phyloP scores from a whole-genome alignment of 2,113 vertebrate genomes.

The Mormyrus iriodes region DNA sequence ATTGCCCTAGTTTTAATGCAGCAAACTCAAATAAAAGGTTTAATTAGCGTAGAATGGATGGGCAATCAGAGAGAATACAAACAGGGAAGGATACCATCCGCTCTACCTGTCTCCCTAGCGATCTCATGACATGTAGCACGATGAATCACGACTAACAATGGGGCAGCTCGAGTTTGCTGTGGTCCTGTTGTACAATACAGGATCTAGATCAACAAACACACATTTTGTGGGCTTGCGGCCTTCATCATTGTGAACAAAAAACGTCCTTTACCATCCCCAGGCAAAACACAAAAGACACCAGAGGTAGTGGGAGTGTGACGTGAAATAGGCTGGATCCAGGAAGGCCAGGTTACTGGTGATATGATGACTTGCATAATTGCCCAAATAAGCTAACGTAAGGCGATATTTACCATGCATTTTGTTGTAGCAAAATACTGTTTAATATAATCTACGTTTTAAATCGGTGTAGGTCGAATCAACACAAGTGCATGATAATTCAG shows the following conservation, averaged over 20 bases:
- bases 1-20: not conserved
- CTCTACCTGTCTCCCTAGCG: slow-evolving; percentile 27
- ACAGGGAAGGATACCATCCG: slow-evolving; percentile 23
- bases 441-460: not conserved
- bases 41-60: slow-evolving; percentile 22
- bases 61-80: slow-evolving; percentile 25
- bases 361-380: not conserved
- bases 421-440: not conserved
- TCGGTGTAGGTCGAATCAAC: not conserved
- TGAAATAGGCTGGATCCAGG: not conserved
- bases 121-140: slow-evolving; percentile 30
- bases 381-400: not conserved
- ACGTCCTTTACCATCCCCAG: not conserved
- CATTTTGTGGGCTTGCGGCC: slow-evolving; percentile 13
- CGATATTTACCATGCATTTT: not conserved
- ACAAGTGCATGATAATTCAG: not conserved
- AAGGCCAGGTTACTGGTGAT: not conserved
- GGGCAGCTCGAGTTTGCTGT: slow-evolving; percentile 21
- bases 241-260: slow-evolving; percentile 21
- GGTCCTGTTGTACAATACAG: slow-evolving; percentile 11
- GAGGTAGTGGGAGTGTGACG: not conserved
- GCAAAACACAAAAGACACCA: not conserved
- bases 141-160: slow-evolving; percentile 40
- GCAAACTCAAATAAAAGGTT: slow-evolving; percentile 13
- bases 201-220: slow-evolving; percentile 30